These are phyloP conservation scores for Bufo gargarizans DNA, from an alignment of 2,113 vertebrate genomes.

Conservation along the genomic window DNA sequence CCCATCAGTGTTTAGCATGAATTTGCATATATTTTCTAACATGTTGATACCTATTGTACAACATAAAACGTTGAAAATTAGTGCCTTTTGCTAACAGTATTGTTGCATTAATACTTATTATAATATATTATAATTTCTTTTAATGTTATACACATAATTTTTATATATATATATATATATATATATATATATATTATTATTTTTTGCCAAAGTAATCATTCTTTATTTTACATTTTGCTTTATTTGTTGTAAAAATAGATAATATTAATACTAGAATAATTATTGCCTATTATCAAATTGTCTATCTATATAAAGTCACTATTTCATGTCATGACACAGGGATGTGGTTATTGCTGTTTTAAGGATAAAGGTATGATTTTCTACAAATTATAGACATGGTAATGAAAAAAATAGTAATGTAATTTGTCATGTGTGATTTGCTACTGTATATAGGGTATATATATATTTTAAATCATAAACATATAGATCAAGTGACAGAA, in stretches of 20 bases:
- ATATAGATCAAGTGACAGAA: not conserved
- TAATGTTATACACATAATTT: too few relatives aligned
- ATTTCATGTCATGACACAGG: not conserved
- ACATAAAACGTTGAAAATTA: not conserved
- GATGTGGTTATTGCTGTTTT: not conserved
- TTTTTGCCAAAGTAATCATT: too few relatives aligned
- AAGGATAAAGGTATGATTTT: not conserved
- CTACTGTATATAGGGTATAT: not conserved
- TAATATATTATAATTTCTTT: too few relatives aligned
- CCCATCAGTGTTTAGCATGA: not conserved
- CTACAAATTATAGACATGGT: not conserved
- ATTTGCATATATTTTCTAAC: slow-evolving; percentile 11
- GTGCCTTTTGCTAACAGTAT: not conserved
- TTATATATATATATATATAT: not conserved
- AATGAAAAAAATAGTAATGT: not conserved
- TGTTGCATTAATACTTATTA: not conserved
- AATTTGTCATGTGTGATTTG: not conserved
- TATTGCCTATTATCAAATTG: too few relatives aligned
- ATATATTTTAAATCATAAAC: not conserved
- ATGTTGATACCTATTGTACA: not conserved
- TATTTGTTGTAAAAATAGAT: not conserved
- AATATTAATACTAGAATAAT: not conserved
- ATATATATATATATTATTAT: not conserved
- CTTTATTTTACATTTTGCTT: not conserved
- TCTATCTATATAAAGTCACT: too few relatives aligned